Conservation (phyloP, 1,140 invertebrate species). For the Trichonephila clavata region DNA sequence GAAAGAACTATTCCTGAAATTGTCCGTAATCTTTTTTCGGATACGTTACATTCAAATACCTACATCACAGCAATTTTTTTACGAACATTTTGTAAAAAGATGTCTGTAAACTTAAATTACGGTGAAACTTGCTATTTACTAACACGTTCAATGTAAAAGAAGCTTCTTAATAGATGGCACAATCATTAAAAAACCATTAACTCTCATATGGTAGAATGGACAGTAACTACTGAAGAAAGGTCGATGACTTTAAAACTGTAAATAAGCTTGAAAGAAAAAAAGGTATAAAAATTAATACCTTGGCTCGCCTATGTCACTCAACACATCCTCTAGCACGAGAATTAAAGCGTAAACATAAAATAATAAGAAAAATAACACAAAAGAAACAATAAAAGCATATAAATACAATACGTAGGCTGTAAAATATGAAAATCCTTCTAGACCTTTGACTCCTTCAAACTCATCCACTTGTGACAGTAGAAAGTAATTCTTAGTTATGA, state of each 20-base stretch:
- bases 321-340: neutral
- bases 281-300: constrained; percentile 4
- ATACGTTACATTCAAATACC: neutral
- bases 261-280: neutral
- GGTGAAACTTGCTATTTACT: neutral
- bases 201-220: neutral
- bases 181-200: constrained; percentile 32
- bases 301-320: constrained; percentile 24
- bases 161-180: neutral
- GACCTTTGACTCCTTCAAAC: constrained; percentile 57
- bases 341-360: constrained; percentile 13
- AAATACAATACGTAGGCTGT: constrained; percentile 60
- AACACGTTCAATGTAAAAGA: neutral
- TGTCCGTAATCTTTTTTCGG: neutral
- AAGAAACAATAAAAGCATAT: constrained; percentile 55
- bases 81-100: neutral
- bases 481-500: constrained; percentile 62
- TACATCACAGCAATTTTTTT: neutral
- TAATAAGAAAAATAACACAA: neutral
- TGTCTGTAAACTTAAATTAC: neutral
- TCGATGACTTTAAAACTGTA: neutral
- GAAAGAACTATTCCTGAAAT: no score
- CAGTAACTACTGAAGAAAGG: neutral
- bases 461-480: constrained; percentile 14
- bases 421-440: constrained; percentile 69